Evolutionary conservation across 2,888 invertebrate species (phyloP), one percentile per base, ranked within the genome.

Genomic region (Chrysomela aeneicollis): DNA sequence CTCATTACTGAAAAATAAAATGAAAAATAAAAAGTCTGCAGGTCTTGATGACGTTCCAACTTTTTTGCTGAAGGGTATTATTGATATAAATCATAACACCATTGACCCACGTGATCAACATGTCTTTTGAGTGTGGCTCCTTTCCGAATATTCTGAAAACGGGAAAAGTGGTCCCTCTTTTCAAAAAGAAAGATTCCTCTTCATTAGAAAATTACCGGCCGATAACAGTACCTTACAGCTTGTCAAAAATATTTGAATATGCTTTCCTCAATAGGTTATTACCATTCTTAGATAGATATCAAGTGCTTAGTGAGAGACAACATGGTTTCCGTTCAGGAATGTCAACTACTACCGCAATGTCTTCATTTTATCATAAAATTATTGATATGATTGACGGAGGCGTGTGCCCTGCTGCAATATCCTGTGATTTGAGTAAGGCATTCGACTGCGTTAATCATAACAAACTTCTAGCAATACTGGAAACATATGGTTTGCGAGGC

Each of bases 291-390:
- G 42, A 42, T 6, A 42, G 42, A 17, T 9, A n/a, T n/a, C 42
- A 42, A 10, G 42, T 42, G n/a, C 2, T 42, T 15, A 42, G 42
- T 42, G 42, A 42, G 17, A 42, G 8, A 42, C 42, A 42, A 42
- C 42, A 42, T 42, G 42, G 42, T 42, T 42, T 42, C 17, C 42
- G 42, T 42, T 42, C 42, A 9, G 42, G 42, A 42, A 42, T 42
- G 17, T 42, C 42, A 42, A 42, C 42, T 42, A 3, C 42, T 42
- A 17, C 42, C n/a, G 42, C 42, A 42, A 42, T 42, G 42, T 6
- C 17, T 42, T 42, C n/a, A 42, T n/a, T 42, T 9, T 42, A 42
- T 42, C 42, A 42, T 10, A 15, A 42, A 42, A 42, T 42, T 15
- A 42, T 42, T 5, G 42, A 17, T 42, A 42, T 42, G 26, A 26